Base-by-base conservation (phyloP, 2,888 invertebrate species). In the Cephus nigrinus region DNA sequence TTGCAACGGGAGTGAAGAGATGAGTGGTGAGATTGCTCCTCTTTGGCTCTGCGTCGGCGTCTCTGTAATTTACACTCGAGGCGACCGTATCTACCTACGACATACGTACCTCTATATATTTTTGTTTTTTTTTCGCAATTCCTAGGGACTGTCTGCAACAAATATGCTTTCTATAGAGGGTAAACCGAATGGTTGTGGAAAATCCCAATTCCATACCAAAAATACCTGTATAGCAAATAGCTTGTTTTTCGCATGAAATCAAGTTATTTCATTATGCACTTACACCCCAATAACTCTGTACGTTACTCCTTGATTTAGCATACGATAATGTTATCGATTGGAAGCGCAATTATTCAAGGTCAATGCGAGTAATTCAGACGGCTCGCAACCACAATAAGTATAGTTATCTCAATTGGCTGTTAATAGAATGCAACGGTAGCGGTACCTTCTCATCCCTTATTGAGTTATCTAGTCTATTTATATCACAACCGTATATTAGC, bases 11-110 rank as follows among this genome's bases (percentile, higher is more conserved):
- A 84, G 85, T 80, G 80, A 80, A 82, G 80, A 89, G 87, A 89
- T 87, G 86, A 86, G 86, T 86, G 80, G 78, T 78, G 83, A 86
- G 87, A 88, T 86, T 84, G 80, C 82, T 79, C 81, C 81, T 84
- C 84, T 82, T 85, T 85, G 55, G 71, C 71, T 31, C 74, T 69
- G 34, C 78, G 75, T 78, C 69, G 15, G 34, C 77, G 75, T 72
- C 76, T 78, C 79, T 79, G 69, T 35, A 71, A 68, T 69, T 75
- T 40, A 76, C 77, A 75, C 40, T 75, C 76, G 68, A 73, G 74
- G 68, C 55, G 40, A 72, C 75, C 23, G 40, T 55, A 55, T 55
- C 40, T 55, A 9, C 40, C 40, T 55, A 55, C 40, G 40, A 55
- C 40, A 55, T 55, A 55, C 40, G 23, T 5, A 23, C 23, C 40